These are phyloP conservation scores for Sesamia inferens DNA, from an alignment of 2,888 invertebrate genomes.

Conservation along the genomic window DNA sequence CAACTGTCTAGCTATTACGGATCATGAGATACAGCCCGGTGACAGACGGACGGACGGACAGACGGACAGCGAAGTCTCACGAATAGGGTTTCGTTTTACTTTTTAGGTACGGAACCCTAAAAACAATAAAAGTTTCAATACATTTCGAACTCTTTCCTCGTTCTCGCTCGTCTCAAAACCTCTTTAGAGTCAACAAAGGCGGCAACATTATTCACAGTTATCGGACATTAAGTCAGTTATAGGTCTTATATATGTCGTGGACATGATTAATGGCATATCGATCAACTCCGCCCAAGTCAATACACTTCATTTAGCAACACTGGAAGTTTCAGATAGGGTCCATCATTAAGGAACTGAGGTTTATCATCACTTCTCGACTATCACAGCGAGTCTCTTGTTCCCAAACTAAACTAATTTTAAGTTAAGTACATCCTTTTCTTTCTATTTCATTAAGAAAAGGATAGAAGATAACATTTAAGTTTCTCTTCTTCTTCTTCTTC, in stretches of 20 bases:
- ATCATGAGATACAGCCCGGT: too few species aligned
- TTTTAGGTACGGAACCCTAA: too few species aligned
- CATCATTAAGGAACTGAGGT: constrained; percentile 22
- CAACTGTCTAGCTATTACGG: too few species aligned
- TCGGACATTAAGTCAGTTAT: constrained; percentile 25
- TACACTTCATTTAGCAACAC: constrained; percentile 57
- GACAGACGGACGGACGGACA: too few species aligned
- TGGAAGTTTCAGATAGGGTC: constrained; percentile 38
- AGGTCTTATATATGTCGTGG: constrained; percentile 27
- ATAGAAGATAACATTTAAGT: too few species aligned
- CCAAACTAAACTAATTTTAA: too few species aligned
- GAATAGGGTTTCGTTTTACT: too few species aligned
- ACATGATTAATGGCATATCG: constrained; percentile 59
- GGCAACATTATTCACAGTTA: constrained; percentile 25
- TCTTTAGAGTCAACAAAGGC: not conserved
- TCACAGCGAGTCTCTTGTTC: not conserved
- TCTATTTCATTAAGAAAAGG: too few species aligned
- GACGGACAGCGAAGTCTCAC: too few species aligned
- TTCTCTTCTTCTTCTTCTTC: too few species aligned
- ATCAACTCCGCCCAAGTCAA: constrained; percentile 48
- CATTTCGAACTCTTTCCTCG: not conserved
- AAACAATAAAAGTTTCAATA: not conserved
- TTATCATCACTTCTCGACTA: constrained; percentile 21
- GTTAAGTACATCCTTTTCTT: too few species aligned
- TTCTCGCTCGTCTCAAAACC: not conserved